Evolutionary conservation across 1,140 invertebrate species (phyloP), one percentile per base, ranked within the genome.

Genomic region (Phortica variegata): DNA sequence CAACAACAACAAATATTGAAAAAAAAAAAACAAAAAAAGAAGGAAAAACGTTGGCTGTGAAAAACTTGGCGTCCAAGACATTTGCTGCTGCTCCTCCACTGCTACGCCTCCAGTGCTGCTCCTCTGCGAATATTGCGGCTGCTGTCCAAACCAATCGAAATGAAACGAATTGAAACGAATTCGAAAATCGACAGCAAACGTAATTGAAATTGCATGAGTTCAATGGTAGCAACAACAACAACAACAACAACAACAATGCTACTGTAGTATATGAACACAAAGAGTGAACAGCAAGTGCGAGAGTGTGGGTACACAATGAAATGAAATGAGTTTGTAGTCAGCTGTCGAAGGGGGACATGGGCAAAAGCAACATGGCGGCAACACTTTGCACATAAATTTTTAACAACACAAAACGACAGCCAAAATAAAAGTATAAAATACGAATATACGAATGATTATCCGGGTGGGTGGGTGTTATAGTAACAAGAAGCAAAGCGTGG

Each of bases 121-220:
- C 5, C 23, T 26, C n/a, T n/a, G n/a, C n/a, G n/a, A 10, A 10
- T 10, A 26, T 10, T 26, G 23, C 23, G 5, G 23, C 23, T 26
- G 23, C 23, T 26, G 23, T 26, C 23, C 23, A 26, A 26, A 26
- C 23, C 23, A 66, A 63, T 66, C 57, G 57, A 66, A 66, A 49
- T 57, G 61, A 65, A 65, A 60, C 46, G 38, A n/a, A n/a, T 32
- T 53, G 56, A 63, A 65, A 65, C 61, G 61, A 60, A 65, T 66
- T 62, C 63, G 63, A 68, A 68, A 66, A 68, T 68, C 63, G 63
- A 66, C 63, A 68, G 63, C 47, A 60, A 68, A 68, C 65, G 63
- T 66, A 62, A 66, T 66, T 66, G 63, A 66, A 68, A 68, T 66
- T 66, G 63, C 63, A 66, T 66, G 63, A 66, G 60, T 34, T 9